A percentile compares a stretch with the other conserved stretches of the same genome.
phyloP scores from a whole-genome alignment of 2,113 vertebrate species.

The Prolemur simus region DNA sequence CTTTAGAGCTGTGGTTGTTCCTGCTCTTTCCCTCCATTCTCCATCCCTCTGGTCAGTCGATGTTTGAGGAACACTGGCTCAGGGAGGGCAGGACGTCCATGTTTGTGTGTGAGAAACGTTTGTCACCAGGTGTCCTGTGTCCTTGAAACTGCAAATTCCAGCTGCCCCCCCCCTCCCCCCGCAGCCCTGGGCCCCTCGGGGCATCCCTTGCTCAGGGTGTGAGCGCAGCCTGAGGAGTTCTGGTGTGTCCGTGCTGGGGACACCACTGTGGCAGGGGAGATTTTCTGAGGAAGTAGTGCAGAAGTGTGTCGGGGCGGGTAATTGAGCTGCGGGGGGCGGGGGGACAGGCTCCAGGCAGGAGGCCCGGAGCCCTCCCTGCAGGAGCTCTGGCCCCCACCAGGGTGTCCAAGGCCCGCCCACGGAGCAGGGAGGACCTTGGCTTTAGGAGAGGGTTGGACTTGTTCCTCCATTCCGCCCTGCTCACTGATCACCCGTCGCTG shows the following conservation, averaged over 20 bases:
- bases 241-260: not conserved
- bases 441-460: too few species aligned
- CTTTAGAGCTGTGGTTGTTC: not conserved
- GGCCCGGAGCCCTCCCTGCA: not conserved
- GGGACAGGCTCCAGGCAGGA: too few species aligned
- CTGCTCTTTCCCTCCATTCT: not conserved
- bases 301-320: not conserved
- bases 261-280: fast-evolving
- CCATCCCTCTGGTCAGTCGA: not conserved
- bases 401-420: not conserved
- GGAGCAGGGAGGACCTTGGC: not conserved
- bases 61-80: not conserved
- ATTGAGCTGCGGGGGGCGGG: fast-evolving
- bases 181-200: not conserved
- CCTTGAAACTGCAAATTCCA: not conserved
- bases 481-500: not conserved
- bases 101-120: not conserved
- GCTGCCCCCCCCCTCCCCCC: too few species aligned
- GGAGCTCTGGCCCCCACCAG: fast-evolving
- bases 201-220: fast-evolving
- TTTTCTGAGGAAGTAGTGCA: not conserved
- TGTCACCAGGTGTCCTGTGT: not conserved
- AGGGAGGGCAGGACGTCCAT: too few species aligned
- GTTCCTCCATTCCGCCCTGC: not conserved
- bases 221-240: not conserved